These are phyloP conservation scores for Peromyscus melanophrys DNA, from an alignment of 2,797 vertebrate genomes.

Conservation along the genomic window DNA sequence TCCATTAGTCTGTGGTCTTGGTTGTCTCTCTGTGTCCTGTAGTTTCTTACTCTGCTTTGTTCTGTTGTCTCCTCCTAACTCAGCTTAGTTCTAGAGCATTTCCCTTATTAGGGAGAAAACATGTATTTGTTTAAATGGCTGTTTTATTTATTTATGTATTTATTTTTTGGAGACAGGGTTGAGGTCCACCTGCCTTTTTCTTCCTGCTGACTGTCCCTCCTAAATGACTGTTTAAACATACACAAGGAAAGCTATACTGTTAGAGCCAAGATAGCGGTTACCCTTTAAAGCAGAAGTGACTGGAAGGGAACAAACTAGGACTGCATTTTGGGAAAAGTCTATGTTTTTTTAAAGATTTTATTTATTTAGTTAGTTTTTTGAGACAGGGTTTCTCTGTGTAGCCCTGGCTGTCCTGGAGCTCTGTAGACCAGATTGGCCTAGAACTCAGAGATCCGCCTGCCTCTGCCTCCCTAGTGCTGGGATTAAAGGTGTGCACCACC, in stretches of 20 bases:
- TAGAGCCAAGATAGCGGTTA: not conserved
- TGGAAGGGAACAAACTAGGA: not conserved
- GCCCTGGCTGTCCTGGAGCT: not conserved
- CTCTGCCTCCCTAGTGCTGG: not conserved
- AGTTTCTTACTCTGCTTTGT: not conserved
- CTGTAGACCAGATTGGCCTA: not conserved
- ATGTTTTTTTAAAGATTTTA: not conserved
- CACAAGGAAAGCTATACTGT: not conserved
- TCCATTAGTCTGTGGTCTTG: not conserved
- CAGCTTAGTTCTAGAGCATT: not conserved
- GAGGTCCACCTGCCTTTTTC: not conserved
- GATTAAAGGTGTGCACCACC: not conserved
- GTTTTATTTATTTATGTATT: not conserved
- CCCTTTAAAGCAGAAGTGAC: not conserved
- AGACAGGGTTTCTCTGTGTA: not conserved
- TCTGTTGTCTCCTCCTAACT: not conserved
- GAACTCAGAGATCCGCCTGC: not conserved
- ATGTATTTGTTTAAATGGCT: constrained; percentile 9
- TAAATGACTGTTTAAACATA: not conserved
- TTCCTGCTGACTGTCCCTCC: not conserved
- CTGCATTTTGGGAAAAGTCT: not conserved
- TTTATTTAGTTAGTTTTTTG: not conserved
- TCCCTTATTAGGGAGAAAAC: constrained; percentile 29
- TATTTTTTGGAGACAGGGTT: not conserved
- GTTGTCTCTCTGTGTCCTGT: not conserved